Percentiles rank a stretch among this genome's conserved stretches.
phyloP scores from a whole-genome alignment of 1,140 invertebrate genomes.

The Cyphomyrmex costatus region DNA sequence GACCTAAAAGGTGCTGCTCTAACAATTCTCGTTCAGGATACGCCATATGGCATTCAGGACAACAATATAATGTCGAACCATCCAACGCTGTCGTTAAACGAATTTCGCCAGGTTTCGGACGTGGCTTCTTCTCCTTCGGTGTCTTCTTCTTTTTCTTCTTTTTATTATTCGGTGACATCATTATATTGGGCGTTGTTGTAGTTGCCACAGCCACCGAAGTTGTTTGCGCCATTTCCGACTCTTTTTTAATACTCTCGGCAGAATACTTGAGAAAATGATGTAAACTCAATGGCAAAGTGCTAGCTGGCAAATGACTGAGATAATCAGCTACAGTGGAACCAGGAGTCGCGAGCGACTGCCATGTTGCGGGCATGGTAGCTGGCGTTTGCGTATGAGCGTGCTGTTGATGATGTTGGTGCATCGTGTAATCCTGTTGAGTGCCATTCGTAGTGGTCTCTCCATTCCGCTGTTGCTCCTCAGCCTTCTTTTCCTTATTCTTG shows the following conservation, averaged over 20 bases:
- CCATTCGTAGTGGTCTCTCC: conserved; percentile 80
- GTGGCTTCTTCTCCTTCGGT: conserved; percentile 92
- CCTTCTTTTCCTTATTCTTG: conserved; percentile 84
- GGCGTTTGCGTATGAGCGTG: conserved; percentile 86
- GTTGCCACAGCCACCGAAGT: conserved; percentile 87
- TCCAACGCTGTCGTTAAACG: conserved; percentile 93
- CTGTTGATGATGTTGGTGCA: conserved; percentile 86
- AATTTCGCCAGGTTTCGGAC: conserved; percentile 94
- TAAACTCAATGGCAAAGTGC: conserved; percentile 92
- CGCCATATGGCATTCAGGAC: conserved; percentile 95
- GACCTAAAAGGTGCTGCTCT: conserved; percentile 93
- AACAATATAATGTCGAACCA: conserved; percentile 94
- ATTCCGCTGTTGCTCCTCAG: conserved; percentile 82
- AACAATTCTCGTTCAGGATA: conserved; percentile 93
- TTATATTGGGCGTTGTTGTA: conserved; percentile 85
- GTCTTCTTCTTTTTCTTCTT: conserved; percentile 95
- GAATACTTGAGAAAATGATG: conserved; percentile 95
- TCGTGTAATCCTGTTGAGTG: conserved; percentile 84
- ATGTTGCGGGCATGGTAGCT: conserved; percentile 87
- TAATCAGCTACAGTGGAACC: conserved; percentile 94
- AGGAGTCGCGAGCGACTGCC: conserved; percentile 92
- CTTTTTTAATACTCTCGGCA: conserved; percentile 92
- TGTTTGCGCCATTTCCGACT: conserved; percentile 89
- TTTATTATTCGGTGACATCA: conserved; percentile 88
- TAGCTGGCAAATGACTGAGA: conserved; percentile 91